These are phyloP conservation scores for Pheosia gnoma DNA, from an alignment of 2,888 invertebrate species.

Conservation along the genomic window DNA sequence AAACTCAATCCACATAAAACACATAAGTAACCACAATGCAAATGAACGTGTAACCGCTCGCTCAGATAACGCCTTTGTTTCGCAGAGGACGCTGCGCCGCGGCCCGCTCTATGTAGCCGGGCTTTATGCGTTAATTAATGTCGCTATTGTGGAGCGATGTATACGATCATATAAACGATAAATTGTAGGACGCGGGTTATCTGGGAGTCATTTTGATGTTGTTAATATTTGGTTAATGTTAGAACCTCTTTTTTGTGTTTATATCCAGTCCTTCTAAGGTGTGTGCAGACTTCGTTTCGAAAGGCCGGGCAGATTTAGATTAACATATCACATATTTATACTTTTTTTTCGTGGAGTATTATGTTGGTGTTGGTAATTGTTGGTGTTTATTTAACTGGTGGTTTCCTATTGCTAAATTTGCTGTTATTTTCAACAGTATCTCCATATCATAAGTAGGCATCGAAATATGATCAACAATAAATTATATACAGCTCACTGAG, in stretches of 20 bases:
- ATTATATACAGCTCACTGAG: no score
- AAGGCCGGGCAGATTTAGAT: no score
- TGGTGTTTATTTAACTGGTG: no score
- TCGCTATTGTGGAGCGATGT: conserved; percentile 4
- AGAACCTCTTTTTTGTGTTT: neutral
- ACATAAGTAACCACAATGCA: neutral
- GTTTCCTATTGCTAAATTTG: no score
- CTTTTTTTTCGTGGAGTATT: no score
- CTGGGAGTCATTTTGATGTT: neutral
- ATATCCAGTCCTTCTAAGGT: neutral
- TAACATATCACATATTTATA: no score
- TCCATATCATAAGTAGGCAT: no score
- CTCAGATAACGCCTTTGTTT: neutral
- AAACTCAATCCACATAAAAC: neutral
- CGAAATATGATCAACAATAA: no score
- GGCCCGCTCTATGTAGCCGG: neutral
- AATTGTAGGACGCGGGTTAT: neutral
- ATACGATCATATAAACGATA: neutral
- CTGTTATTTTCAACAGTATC: no score
- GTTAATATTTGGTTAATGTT: neutral
- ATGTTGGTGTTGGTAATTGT: no score
- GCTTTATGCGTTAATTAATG: neutral
- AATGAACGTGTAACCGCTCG: neutral
- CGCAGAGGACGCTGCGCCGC: neutral
- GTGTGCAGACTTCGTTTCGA: no score